A percentile compares a stretch with the other conserved stretches of the same genome.
These are phyloP conservation scores for Cerastis leucographa DNA, from an alignment of 2,888 invertebrate species.

Conservation along the genomic window DNA sequence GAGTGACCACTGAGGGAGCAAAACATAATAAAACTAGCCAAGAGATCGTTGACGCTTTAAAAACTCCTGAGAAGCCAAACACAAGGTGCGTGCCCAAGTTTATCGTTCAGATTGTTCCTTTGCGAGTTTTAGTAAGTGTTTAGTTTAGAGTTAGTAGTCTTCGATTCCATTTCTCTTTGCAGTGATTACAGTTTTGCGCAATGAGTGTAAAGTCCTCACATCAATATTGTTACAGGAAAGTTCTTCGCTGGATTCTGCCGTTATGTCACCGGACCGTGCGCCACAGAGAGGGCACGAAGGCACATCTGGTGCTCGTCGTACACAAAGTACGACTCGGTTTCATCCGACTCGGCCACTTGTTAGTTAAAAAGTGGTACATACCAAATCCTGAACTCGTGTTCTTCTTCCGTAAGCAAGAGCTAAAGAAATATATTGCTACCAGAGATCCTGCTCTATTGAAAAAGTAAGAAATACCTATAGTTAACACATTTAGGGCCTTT, in stretches of 20 bases:
- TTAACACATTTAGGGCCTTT: neutral
- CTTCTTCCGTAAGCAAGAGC: constrained; percentile 92
- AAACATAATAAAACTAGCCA: constrained; percentile 75
- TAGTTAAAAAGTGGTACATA: constrained; percentile 92
- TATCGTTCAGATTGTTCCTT: neutral
- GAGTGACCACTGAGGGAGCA: constrained; percentile 69
- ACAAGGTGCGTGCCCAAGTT: constrained; percentile 80
- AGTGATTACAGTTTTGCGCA: neutral
- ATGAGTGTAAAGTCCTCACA: neutral
- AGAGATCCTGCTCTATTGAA: constrained; percentile 90
- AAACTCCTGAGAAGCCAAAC: constrained; percentile 85
- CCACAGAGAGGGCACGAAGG: constrained; percentile 93
- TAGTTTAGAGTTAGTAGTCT: neutral
- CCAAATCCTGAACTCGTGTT: constrained; percentile 92
- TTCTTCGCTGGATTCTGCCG: constrained; percentile 91
- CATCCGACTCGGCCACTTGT: constrained; percentile 88
- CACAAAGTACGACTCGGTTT: constrained; percentile 92
- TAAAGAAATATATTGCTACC: constrained; percentile 89
- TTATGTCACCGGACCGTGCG: constrained; percentile 91
- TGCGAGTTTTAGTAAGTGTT: neutral
- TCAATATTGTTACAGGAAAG: constrained; percentile 81
- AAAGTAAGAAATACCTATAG: constrained; percentile 88
- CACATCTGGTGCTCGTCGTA: constrained; percentile 87
- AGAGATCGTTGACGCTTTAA: constrained; percentile 88
- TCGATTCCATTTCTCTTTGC: neutral